Conservation (phyloP, 2,113 vertebrate species). For the Proteles cristata region DNA sequence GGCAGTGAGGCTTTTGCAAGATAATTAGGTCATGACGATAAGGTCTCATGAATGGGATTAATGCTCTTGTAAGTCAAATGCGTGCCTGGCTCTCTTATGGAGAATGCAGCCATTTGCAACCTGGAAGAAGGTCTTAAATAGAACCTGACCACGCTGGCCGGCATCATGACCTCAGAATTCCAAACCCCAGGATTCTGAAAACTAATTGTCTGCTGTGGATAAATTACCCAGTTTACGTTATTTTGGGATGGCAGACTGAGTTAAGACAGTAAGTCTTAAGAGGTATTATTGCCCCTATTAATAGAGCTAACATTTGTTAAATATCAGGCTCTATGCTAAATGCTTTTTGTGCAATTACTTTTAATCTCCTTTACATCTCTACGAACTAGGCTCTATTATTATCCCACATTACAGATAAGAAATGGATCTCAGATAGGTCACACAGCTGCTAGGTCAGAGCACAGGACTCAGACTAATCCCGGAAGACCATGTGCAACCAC, state of each 20-base stretch:
- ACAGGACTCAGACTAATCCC: not conserved
- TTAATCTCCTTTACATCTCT: not conserved
- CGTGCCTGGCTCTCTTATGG: not conserved
- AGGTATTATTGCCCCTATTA: not conserved
- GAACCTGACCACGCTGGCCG: no score
- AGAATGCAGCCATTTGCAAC: not conserved
- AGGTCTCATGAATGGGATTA: not conserved
- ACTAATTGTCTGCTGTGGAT: not conserved
- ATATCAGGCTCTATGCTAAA: not conserved
- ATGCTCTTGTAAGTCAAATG: not conserved
- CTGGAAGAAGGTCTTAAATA: not conserved
- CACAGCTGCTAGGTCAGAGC: not conserved
- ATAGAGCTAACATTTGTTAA: slow-evolving; percentile 33
- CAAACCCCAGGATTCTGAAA: not conserved
- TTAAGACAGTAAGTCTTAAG: not conserved
- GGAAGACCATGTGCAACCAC: not conserved
- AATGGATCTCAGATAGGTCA: not conserved
- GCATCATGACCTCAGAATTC: not conserved
- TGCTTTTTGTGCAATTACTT: not conserved
- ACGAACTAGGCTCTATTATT: not conserved
- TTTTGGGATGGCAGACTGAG: not conserved
- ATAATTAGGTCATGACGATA: not conserved
- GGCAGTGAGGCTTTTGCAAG: not conserved
- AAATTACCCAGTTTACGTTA: not conserved
- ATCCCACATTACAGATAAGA: not conserved